Evolutionary conservation across 2,888 invertebrate species (phyloP), one percentile per base, ranked within the genome.

Genomic region (Schrankia costaestrigalis): DNA sequence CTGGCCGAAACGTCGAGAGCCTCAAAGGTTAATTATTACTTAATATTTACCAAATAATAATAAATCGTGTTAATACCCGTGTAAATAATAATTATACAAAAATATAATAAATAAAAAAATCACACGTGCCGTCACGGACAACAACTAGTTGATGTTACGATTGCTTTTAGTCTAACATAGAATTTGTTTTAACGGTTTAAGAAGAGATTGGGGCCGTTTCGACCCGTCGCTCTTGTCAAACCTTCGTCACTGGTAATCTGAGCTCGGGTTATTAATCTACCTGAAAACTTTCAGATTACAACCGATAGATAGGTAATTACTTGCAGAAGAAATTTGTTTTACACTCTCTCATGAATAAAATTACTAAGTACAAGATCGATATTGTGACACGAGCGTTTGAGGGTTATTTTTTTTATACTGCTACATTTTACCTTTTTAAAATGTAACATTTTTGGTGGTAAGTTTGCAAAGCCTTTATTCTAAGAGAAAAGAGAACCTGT

Each of bases 221-320:
- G 22, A 23, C 26, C 45, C 46, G 43, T 27, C 45, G 34, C 24
- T 3, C 36, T 5, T 32, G 56, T 62, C 63, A 49, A 40, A 65
- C 66, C 65, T 44, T 61, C 64, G 61, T 65, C 66, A 65, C 37
- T 4, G 13, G 27, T 51, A 56, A 59, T 63, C 61, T 35, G 34
- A 44, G 46, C 42, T 21, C 35, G 42, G 43, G 44, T 46, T 56
- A 63, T 56, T 50, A 56, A 56, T 62, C 56, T 52, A 65, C 59
- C 59, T 48, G 49, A 40, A 29, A 46, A 62, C 46, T 60, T 35
- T 27, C 23, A 38, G 50, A 57, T 56, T 46, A 47, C 35, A 38
- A 12, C 15, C 35, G 45, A 55, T 50, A 49, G 46, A n/a, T n/a
- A n/a, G 25, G 52, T 52, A 52, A 63, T 63, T 54, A 54, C 44